Evolutionary conservation across 2,797 vertebrate genomes (phyloP).

Genomic region (Parambassis ranga): DNA sequence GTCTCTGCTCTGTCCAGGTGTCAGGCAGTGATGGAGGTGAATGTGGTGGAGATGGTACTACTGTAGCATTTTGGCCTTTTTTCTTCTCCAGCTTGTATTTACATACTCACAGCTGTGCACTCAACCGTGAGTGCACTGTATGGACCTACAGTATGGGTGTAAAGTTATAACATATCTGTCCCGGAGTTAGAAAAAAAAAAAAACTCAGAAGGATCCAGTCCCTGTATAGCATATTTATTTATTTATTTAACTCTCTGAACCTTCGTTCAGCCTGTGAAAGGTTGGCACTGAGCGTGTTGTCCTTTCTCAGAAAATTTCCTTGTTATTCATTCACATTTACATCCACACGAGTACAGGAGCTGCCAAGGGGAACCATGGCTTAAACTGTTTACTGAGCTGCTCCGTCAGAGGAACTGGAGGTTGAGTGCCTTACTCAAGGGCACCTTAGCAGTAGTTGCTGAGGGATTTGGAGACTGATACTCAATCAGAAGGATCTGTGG

Average conservation of each 20-base stretch:
- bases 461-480: conserved; percentile 22
- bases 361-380: background rate
- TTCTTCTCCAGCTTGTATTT: conserved; percentile 10
- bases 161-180: conserved; percentile 36
- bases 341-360: conserved; percentile 3
- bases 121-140: conserved; percentile 25
- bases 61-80: conserved; percentile 65
- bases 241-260: conserved; percentile 68
- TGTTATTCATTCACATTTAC: conserved; percentile 1
- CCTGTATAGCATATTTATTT: conserved; percentile 75
- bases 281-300: conserved; percentile 17
- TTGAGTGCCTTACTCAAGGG: conserved; percentile 69
- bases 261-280: conserved; percentile 20
- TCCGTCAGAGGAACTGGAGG: conserved; percentile 42
- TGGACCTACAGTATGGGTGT: conserved; percentile 47
- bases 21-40: background rate
- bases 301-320: background rate
- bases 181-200: conserved; percentile 6
- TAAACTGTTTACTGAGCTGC: conserved; percentile 23
- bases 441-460: conserved; percentile 51
- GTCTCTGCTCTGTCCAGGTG: conserved; percentile 20
- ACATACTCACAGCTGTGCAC: conserved; percentile 25
- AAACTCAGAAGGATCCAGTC: conserved; percentile 47
- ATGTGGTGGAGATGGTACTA: conserved; percentile 55
- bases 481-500: conserved; percentile 27